Base-by-base conservation (phyloP, 2,113 vertebrate genomes). In the Alosa alosa region DNA sequence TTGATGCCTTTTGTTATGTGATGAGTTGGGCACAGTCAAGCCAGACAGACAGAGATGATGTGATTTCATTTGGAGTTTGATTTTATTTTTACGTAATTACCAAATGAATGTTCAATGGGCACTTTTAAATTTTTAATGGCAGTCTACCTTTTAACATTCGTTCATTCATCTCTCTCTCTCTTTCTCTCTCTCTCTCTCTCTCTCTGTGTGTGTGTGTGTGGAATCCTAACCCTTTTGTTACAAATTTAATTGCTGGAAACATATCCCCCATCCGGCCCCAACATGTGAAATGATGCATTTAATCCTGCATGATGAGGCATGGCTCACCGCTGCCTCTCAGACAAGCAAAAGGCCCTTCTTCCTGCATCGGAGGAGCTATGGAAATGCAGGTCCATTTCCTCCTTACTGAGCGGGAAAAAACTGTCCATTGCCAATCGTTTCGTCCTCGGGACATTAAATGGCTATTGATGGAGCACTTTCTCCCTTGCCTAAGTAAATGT, bases 401-500 rank as follows among this genome's bases (percentile, higher is more conserved):
- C 20, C 55, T 60, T 60, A 60, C 20, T 60, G 55, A 60, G 55
- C 41, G 15, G 50, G 20, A 1, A 60, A 6, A 60, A n/a, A 36
- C 22, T 52, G 22, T 25, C 13, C 83, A 3, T 36, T n/a, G 52
- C 31, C 83, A 20, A 60, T 60, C 3, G 18, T 31, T 36, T 72
- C 13, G 31, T 11, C 64, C 25, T 90, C 89, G 88, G 91, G 90
- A 93, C 92, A 94, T 94, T 92, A 94, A 93, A 93, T 87, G 85
- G 88, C 92, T 92, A 93, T 93, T 93, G 93, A 94, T 92, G 90
- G 92, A 93, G 92, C 91, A 88, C 90, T 92, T 90, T 91, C 41
- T 25, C 87, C 84, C 84, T 84, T 87, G 91, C 87, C 92, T 90
- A 91, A 93, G 93, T 93, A 93, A 93, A 93, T 91, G 92, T 90